These are phyloP conservation scores for Myotis daubentonii DNA, from an alignment of 2,797 vertebrate species.

Conservation along the genomic window DNA sequence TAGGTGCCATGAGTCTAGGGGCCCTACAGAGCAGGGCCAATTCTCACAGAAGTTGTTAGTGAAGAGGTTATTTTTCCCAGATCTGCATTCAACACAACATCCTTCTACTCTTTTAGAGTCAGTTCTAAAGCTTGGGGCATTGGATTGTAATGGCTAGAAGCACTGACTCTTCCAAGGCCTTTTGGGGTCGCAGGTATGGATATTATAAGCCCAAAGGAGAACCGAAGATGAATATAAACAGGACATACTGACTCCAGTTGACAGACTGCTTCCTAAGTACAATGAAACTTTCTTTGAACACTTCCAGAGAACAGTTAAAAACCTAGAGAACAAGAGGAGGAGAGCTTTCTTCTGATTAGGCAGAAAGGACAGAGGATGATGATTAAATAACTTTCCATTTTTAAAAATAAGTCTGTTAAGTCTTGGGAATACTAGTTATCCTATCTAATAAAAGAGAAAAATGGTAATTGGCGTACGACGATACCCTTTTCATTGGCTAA, in stretches of 20 bases:
- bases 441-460: no score
- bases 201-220: background rate
- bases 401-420: constrained; percentile 7
- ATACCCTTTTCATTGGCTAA: no score
- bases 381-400: constrained; percentile 38
- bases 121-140: background rate
- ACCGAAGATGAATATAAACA: background rate
- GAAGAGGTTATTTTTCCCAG: background rate
- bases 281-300: background rate
- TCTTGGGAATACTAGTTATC: constrained; percentile 19
- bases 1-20: no score
- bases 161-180: background rate
- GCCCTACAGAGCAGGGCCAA: background rate
- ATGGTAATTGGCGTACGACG: no score
- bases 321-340: background rate
- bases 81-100: background rate
- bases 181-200: background rate
- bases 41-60: background rate
- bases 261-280: background rate
- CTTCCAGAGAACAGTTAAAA: background rate
- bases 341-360: background rate
- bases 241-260: background rate
- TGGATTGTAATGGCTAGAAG: background rate
- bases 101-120: background rate
- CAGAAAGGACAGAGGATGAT: background rate